These are phyloP conservation scores for Ctenomys sociabilis DNA, from an alignment of 2,113 vertebrate species.

Conservation along the genomic window DNA sequence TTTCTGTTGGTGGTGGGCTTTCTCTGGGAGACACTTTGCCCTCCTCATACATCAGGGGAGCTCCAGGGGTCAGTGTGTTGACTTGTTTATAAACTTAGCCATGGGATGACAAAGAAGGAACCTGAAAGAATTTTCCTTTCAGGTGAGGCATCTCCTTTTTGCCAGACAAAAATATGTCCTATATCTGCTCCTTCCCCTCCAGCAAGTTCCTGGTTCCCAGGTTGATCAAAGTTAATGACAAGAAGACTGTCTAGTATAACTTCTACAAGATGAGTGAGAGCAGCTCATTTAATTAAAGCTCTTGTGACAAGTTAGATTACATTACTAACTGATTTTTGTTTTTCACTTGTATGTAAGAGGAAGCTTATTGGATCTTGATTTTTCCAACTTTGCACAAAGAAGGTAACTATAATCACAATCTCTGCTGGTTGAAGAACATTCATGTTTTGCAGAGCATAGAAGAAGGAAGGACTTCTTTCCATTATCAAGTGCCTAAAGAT, in stretches of 20 bases:
- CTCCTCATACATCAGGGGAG: accelerated
- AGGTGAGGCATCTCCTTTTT: background rate
- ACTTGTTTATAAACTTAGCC: background rate
- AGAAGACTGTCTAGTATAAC: conserved; percentile 62
- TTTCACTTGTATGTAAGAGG: background rate
- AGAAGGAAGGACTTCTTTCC: background rate
- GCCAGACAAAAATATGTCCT: background rate
- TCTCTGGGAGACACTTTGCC: accelerated
- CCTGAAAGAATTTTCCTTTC: conserved; percentile 44
- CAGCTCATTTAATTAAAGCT: conserved; percentile 70
- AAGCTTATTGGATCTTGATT: background rate
- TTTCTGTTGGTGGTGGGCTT: accelerated
- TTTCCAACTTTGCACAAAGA: background rate
- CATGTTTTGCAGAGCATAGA: background rate
- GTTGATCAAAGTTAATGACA: conserved; percentile 55
- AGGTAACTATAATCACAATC: too few species aligned
- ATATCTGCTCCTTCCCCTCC: background rate
- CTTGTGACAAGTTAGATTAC: conserved; percentile 65
- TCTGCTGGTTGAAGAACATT: background rate
- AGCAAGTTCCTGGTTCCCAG: background rate
- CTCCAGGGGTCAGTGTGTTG: accelerated
- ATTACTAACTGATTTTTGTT: conserved; percentile 40
- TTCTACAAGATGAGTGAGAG: conserved; percentile 32
- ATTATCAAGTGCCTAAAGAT: background rate
- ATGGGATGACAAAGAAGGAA: conserved; percentile 47